A percentile compares a stretch with the other conserved stretches of the same genome.
phyloP scores from a whole-genome alignment of 1,140 invertebrate genomes.

The Protaetia brevitarsis region DNA sequence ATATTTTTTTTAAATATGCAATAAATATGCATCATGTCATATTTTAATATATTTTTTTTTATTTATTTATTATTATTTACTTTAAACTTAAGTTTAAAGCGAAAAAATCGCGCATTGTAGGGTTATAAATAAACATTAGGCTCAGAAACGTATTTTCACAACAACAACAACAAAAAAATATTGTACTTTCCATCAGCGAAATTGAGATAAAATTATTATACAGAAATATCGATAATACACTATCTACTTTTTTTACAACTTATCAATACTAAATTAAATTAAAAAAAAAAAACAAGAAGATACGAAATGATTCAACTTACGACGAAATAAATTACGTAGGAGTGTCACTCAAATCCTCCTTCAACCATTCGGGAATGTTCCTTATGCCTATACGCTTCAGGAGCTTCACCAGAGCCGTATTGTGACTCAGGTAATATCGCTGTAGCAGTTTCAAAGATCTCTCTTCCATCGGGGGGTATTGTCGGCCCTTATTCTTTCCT shows the following conservation, averaged over 20 bases:
- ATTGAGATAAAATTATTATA: slow-evolving; percentile 3
- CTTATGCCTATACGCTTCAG: slow-evolving; percentile 77
- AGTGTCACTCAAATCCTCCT: slow-evolving; percentile 78
- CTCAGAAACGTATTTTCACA: neutral
- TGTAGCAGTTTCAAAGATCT: slow-evolving; percentile 81
- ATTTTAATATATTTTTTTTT: no score
- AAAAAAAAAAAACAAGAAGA: slow-evolving; percentile 1
- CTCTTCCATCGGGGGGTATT: slow-evolving; percentile 90
- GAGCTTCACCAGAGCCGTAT: slow-evolving; percentile 89
- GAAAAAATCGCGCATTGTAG: no score
- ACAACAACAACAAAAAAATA: no score
- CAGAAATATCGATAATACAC: neutral
- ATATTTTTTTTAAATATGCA: no score
- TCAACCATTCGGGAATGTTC: slow-evolving; percentile 87
- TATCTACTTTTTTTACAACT: neutral
- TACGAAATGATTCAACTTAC: neutral
- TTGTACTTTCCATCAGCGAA: slow-evolving; percentile 12
- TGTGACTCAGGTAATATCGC: slow-evolving; percentile 87
- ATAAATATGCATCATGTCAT: no score
- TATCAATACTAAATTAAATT: neutral
- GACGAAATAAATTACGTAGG: slow-evolving; percentile 28
- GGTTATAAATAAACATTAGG: no score
- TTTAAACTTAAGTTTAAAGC: no score
- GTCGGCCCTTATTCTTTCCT: slow-evolving; percentile 91
- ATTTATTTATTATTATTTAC: no score